Base-by-base conservation (phyloP, 37 sponge, comb jelly and placozoan genomes). In the Aphrocallistes beatrix region DNA sequence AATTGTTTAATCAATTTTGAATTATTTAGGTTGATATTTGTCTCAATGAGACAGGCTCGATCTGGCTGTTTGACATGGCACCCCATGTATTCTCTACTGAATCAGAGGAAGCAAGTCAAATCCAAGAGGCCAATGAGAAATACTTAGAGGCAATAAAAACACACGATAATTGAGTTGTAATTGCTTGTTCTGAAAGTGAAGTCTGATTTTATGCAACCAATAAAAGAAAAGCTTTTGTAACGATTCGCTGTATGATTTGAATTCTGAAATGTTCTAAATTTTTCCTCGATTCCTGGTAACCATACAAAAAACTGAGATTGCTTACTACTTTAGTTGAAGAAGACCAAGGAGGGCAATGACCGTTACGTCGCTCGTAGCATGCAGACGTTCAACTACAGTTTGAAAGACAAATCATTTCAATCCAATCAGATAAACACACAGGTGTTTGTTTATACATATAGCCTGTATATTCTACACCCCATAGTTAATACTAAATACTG, bases 1-100 rank as follows among this genome's bases (percentile, higher is more conserved):
- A n/a, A n/a, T n/a, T n/a, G n/a, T n/a, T n/a, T n/a, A n/a, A n/a
- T n/a, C n/a, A n/a, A n/a, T n/a, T n/a, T n/a, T n/a, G n/a, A n/a
- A n/a, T n/a, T n/a, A 9, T 88, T 19, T 50, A 94, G 97, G 94
- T 98, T 1, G 37, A 51, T 19, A 90, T 98, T 38, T 85, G 48
- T 34, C 92, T 98, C 13, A 87, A 84, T 36, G 99, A 98, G 84
- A 98, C 96, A 1, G 94, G 93, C 21, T 95, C 99, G 13, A 93
- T 98, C 0, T 93, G 93, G 91, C 85, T 98, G 81, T 83, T 95
- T 51, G 94, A 95, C 51, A 90, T 95, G 40, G 90, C 91, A 0
- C 85, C 91, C 45, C 90, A 90, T 9, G 88, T 88, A 38, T 94
- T 98, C 16, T 88, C 90, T 75, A 48, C 84, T 51, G 96, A 92